phyloP scores from a whole-genome alignment of 1,140 invertebrate species.

The Manduca sexta region DNA sequence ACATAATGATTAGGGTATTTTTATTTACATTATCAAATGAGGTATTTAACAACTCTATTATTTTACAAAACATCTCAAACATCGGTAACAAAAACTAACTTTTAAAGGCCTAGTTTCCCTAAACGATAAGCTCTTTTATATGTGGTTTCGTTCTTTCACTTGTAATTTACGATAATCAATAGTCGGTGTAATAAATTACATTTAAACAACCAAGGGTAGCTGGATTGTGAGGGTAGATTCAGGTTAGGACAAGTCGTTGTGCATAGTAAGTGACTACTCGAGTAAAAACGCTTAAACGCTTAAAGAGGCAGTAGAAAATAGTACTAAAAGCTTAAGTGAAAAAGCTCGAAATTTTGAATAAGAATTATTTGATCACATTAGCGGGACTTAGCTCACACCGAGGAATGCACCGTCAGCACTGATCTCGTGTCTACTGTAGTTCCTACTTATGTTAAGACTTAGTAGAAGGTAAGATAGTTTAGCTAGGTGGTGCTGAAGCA shows the following conservation, averaged over 20 bases:
- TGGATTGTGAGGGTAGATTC: too few species aligned
- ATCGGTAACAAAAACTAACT: slow-evolving; percentile 36
- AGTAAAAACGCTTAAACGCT: slow-evolving; percentile 9
- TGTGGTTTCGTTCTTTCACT: slow-evolving; percentile 32
- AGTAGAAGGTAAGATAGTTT: slow-evolving; percentile 31
- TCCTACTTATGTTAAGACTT: slow-evolving; percentile 15
- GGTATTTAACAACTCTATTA: slow-evolving; percentile 54
- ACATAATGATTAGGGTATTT: slow-evolving; percentile 31
- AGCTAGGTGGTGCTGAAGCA: slow-evolving; percentile 41
- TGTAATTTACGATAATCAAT: background rate
- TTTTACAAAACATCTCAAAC: slow-evolving; percentile 39
- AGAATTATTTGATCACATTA: background rate
- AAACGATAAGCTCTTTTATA: slow-evolving; percentile 65
- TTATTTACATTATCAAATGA: slow-evolving; percentile 42
- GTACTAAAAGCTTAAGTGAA: slow-evolving; percentile 40
- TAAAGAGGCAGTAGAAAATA: slow-evolving; percentile 39
- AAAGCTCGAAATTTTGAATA: slow-evolving; percentile 29
- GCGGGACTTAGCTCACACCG: background rate
- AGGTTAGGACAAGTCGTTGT: background rate
- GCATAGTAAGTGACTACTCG: background rate
- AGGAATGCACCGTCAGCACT: background rate
- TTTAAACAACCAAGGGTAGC: too few species aligned
- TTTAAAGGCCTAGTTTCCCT: slow-evolving; percentile 52
- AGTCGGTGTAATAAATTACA: too few species aligned
- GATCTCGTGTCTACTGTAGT: background rate